Evolutionary conservation across 2,888 invertebrate species (phyloP).

Genomic region (Acleris sparsana): DNA sequence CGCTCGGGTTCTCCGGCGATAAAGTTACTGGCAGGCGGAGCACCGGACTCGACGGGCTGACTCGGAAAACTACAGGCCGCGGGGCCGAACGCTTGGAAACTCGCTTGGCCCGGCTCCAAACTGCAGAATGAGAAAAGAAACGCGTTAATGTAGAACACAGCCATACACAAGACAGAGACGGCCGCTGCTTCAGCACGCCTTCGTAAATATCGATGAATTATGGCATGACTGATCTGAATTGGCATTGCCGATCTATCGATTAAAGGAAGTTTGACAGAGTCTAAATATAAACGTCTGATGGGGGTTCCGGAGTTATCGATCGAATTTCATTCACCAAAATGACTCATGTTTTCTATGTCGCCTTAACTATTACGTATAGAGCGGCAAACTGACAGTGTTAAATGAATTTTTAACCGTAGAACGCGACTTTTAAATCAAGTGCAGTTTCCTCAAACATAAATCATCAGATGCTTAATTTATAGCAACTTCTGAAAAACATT

Average conservation of each 20-base stretch:
- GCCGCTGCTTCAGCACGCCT: conserved; percentile 67
- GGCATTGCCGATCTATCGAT: conserved; percentile 72
- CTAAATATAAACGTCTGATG: conserved; percentile 67
- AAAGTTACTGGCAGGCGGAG: conserved; percentile 62
- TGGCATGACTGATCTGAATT: conserved; percentile 76
- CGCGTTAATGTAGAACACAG: conserved; percentile 72
- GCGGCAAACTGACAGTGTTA: background rate
- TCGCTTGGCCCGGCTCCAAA: conserved; percentile 84
- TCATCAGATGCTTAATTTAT: conserved; percentile 7
- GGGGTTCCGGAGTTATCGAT: conserved; percentile 51
- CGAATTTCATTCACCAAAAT: conserved; percentile 46
- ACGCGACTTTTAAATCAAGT: background rate
- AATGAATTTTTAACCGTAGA: background rate
- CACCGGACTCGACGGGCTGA: conserved; percentile 76
- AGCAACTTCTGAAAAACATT: conserved; percentile 13
- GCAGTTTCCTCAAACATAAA: conserved; percentile 5
- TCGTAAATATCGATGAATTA: conserved; percentile 78
- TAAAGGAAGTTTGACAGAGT: conserved; percentile 73
- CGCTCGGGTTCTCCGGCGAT: conserved; percentile 64
- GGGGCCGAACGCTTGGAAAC: conserved; percentile 79
- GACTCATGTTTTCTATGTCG: conserved; percentile 39
- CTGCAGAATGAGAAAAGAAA: conserved; percentile 84
- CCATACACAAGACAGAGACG: conserved; percentile 77
- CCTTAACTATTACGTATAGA: background rate
- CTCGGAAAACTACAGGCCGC: conserved; percentile 82